Percentiles rank a stretch among this genome's conserved stretches.
Conservation (phyloP, 2,113 vertebrate species). For the Sinocyclocheilus anophthalmus region DNA sequence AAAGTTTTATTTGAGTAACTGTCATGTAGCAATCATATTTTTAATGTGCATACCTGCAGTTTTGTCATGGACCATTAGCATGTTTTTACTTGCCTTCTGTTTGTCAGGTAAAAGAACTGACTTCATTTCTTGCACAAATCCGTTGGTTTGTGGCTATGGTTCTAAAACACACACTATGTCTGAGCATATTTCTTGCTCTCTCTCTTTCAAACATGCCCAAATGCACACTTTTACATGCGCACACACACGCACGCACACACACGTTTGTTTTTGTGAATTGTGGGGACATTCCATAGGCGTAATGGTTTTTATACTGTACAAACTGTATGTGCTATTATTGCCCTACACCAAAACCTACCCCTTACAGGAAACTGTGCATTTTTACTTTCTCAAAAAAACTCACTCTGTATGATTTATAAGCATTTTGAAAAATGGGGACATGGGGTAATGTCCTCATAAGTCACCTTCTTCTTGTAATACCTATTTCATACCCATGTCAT, state of each 20-base stretch:
- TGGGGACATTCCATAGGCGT: too few species aligned
- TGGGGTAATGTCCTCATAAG: too few species aligned
- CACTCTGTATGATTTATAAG: too few species aligned
- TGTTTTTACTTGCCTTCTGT: neutral
- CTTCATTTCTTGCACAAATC: neutral
- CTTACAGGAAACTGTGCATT: too few species aligned
- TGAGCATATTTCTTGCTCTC: neutral
- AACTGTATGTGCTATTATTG: too few species aligned
- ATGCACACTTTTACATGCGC: neutral
- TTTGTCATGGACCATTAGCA: neutral
- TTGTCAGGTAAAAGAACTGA: constrained; percentile 5
- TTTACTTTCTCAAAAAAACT: too few species aligned
- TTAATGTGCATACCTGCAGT: neutral
- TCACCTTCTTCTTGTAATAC: too few species aligned
- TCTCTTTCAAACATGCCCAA: neutral
- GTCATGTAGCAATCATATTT: neutral
- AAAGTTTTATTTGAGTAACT: neutral
- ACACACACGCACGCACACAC: constrained; percentile 29
- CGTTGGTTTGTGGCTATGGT: constrained; percentile 18
- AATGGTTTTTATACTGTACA: too few species aligned
- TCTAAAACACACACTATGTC: neutral
- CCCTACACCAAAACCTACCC: too few species aligned
- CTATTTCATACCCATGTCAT: too few species aligned
- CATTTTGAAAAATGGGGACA: too few species aligned
- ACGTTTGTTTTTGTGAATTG: neutral